Evolutionary conservation across 23 tunicate genomes (phyloP), one percentile per base, ranked within the genome.

Genomic region (Oikopleura dioica): DNA sequence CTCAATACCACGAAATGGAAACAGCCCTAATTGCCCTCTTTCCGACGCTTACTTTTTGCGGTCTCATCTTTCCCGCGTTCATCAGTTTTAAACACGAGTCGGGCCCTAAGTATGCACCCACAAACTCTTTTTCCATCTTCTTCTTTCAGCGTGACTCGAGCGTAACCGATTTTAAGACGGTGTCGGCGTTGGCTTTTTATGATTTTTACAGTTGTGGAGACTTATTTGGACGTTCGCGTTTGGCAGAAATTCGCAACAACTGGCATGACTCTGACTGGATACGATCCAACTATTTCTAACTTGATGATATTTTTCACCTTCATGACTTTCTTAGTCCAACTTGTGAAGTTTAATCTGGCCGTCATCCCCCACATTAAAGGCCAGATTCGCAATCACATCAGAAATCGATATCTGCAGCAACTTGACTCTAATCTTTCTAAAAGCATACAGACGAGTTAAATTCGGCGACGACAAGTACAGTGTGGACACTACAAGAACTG

Each of bases 1-100:
- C 72, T 4, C 72, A 63, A 63, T 63, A 12, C 26, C 72, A 63
- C 16, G 72, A 63, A 63, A 63, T 63, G 72, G 72, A 63, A 63
- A 63, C 16, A 12, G 72, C 72, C 2, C 26, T 63, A 12, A 31
- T 63, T 28, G 72, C 26, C 72, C 16, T 63, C 30, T 63, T 63
- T 28, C 72, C 72, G 26, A 63, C 33, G 29, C 33, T 63, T 31
- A 63, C 72, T 4, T 63, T 63, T 63, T 23, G 30, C 26, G 72
- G 72, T 4, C 26, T 63, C 30, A 63, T 63, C 2, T 63, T 63
- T 28, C 72, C 72, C 32, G 72, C 72, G 2, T 63, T 12, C 26
- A 31, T 63, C 72, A 63, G 30, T 16, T 63, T 63, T 4, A 63
- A 63, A 28, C 72, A 31, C 72, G 72, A 63, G 26, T 23, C 29